Percentiles rank a stretch among this genome's conserved stretches.
phyloP scores from a whole-genome alignment of 1,140 invertebrate genomes.

The Saccostrea cuccullata region DNA sequence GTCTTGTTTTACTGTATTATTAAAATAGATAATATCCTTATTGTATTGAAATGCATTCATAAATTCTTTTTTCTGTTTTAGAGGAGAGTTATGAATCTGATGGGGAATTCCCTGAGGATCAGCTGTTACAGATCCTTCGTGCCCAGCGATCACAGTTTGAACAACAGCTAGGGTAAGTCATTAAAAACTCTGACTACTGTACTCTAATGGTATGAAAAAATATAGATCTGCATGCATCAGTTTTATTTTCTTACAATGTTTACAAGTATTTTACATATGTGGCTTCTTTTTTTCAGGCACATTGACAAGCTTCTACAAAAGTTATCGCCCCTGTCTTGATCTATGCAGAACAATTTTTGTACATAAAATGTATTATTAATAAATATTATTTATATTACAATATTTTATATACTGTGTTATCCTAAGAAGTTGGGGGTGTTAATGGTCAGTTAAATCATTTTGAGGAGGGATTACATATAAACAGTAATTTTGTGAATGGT shows the following conservation, averaged over 20 bases:
- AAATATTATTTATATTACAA: too few species aligned
- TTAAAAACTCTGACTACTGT: background rate
- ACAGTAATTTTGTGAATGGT: too few species aligned
- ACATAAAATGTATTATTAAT: too few species aligned
- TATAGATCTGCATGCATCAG: background rate
- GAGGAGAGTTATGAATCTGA: conserved; percentile 62
- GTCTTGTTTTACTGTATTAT: too few species aligned
- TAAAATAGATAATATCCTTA: too few species aligned
- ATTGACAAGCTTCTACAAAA: conserved; percentile 26
- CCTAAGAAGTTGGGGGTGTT: too few species aligned
- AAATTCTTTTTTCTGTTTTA: conserved; percentile 1
- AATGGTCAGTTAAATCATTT: too few species aligned
- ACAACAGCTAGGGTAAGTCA: conserved; percentile 62
- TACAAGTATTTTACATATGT: background rate
- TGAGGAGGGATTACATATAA: too few species aligned
- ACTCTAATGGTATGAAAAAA: background rate
- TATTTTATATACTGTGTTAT: too few species aligned
- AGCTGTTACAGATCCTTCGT: conserved; percentile 63
- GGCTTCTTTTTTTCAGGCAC: conserved; percentile 28
- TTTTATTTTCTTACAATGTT: background rate
- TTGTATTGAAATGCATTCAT: too few species aligned
- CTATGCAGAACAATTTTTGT: background rate
- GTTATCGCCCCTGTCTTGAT: background rate
- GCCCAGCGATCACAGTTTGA: conserved; percentile 62
- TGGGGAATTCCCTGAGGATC: conserved; percentile 65